These are phyloP conservation scores for Drosophila bipectinata DNA, from an alignment of 1,140 invertebrate genomes.

Conservation along the genomic window DNA sequence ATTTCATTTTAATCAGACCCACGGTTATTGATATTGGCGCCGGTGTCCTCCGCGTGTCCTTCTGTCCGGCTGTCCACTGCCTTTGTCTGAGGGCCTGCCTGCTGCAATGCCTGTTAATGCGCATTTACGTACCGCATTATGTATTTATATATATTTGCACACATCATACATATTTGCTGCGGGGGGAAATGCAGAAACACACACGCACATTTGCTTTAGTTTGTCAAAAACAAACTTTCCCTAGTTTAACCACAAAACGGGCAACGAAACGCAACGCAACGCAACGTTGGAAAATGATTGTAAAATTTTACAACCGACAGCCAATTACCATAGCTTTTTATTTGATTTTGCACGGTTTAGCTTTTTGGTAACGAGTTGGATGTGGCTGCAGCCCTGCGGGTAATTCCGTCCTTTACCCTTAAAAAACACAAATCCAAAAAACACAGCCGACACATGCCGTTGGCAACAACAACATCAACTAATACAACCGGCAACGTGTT, in stretches of 20 bases:
- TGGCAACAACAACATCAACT: background rate
- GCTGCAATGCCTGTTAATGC: conserved; percentile 56
- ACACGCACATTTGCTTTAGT: conserved; percentile 46
- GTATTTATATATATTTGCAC: conserved; percentile 31
- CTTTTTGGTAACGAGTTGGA: conserved; percentile 59
- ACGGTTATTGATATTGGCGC: conserved; percentile 58
- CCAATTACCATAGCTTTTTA: conserved; percentile 68
- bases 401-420: background rate
- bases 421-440: conserved; percentile 7
- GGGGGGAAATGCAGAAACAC: conserved; percentile 4
- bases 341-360: conserved; percentile 70
- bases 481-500: conserved; percentile 10
- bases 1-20: conserved; percentile 77
- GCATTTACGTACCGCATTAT: conserved; percentile 67
- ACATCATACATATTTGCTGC: background rate
- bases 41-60: background rate
- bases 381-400: conserved; percentile 11
- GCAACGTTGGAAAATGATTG: conserved; percentile 54
- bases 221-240: conserved; percentile 76
- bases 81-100: conserved; percentile 1
- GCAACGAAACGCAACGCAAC: conserved; percentile 13
- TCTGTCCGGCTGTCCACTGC: background rate
- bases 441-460: conserved; percentile 24
- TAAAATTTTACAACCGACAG: conserved; percentile 66
- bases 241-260: conserved; percentile 49